phyloP scores from a whole-genome alignment of 2,797 vertebrate genomes.

The Galaxias olidus region DNA sequence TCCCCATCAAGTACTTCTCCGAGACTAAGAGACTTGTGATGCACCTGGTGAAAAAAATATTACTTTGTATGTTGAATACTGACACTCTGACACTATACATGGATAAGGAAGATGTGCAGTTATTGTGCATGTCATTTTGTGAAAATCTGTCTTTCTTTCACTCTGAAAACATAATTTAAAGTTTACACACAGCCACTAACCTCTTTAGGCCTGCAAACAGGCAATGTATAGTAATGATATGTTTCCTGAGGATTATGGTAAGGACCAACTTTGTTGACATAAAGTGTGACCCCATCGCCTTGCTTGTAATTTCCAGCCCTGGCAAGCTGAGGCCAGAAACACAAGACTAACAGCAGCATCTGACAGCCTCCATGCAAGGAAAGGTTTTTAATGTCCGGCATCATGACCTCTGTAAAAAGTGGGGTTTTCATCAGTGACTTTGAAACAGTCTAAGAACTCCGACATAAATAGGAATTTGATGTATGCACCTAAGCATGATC shows the following conservation, averaged over 20 bases:
- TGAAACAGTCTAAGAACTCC: too few species aligned
- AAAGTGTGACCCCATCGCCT: conserved; percentile 84
- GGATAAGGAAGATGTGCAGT: too few species aligned
- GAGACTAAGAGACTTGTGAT: conserved; percentile 88
- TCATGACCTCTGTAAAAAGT: conserved; percentile 52
- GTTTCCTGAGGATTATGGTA: conserved; percentile 96
- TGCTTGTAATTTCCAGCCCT: conserved; percentile 76
- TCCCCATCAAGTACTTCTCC: conserved; percentile 92
- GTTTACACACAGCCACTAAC: conserved; percentile 62
- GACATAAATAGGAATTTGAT: too few species aligned
- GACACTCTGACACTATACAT: too few species aligned
- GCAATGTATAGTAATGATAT: conserved; percentile 92
- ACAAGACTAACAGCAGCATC: conserved; percentile 63
- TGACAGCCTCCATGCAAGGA: conserved; percentile 44
- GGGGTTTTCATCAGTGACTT: too few species aligned
- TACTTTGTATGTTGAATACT: too few species aligned
- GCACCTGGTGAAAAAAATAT: conserved; percentile 75
- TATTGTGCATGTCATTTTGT: too few species aligned
- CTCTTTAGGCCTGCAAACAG: conserved; percentile 88
- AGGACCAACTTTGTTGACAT: conserved; percentile 94
- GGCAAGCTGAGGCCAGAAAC: conserved; percentile 59
- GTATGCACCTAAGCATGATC: too few species aligned
- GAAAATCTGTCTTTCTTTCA: too few species aligned
- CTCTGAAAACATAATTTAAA: too few species aligned
- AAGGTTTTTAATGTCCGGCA: conserved; percentile 40